Evolutionary conservation across 2,113 vertebrate genomes (phyloP), one percentile per base, ranked within the genome.

Genomic region (Apeltes quadracus): DNA sequence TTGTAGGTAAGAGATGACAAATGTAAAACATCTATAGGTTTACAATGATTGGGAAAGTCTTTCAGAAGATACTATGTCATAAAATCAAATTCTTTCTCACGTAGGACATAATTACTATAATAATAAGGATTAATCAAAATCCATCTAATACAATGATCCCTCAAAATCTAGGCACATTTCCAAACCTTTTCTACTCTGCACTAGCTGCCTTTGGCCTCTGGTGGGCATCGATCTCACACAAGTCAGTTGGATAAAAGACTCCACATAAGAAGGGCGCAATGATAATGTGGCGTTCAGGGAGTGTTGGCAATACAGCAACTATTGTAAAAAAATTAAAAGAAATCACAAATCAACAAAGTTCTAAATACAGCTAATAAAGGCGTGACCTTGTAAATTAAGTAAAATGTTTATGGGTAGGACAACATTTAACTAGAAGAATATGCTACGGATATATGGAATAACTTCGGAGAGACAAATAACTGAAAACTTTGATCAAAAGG

Each of bases 181-280:
- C 2, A 46, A 39, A 61, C 0, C 2, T 1, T 4, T 2, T 5
- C 0, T 11, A 0, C 22, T 0, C 3, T 58, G 78, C 69, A 88
- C 22, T 72, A 25, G 32, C 81, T 64, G 20, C 14, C 0, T 78
- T 12, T 20, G 8, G 44, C 88, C 90, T 84, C 88, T 87, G 85
- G 89, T 82, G 56, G 89, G 81, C 90, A 61, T 9, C 27, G 62
- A 22, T 51, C 58, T 27, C 76, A 39, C 57, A 72, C 29, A 51
- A 36, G 1, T 29, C 3, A 20, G 16, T 2, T 20, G 3, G 38
- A 39, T 39, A 13, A 12, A 39, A 39, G 38, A 12, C 4, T 7
- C 32, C 7, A 3, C 29, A 32, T 7, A 39, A 13, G 9, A 12
- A 10, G 38, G 38, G 20, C 7, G 14, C 16, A 29, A 2, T 41